A percentile compares a stretch with the other conserved stretches of the same genome.
phyloP scores from a whole-genome alignment of 2,888 invertebrate species.

The Oxyteleia sp. region DNA sequence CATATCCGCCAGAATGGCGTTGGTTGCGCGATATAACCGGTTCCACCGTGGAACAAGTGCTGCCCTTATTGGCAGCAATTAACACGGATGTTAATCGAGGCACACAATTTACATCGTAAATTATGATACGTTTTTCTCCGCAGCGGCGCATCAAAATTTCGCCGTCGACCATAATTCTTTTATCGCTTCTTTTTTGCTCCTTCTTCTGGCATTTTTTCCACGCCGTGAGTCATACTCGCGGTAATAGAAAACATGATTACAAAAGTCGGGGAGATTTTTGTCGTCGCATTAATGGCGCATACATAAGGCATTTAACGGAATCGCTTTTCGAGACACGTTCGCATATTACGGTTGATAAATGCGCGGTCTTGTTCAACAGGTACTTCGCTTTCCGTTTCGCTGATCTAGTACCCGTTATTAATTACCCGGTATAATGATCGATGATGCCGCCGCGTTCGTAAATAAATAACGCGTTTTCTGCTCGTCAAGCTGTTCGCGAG shows the following conservation, averaged over 20 bases:
- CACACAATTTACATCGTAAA: conserved; percentile 75
- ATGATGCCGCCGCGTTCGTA: conserved; percentile 48
- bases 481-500: conserved; percentile 61
- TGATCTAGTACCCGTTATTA: conserved; percentile 72
- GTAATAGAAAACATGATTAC: not conserved
- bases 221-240: not conserved
- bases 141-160: no score
- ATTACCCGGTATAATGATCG: conserved; percentile 71
- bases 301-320: conserved; percentile 61
- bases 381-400: conserved; percentile 70
- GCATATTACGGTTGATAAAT: conserved; percentile 63
- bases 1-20: conserved; percentile 86
- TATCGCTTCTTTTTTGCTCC: no score
- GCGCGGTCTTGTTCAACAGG: conserved; percentile 69
- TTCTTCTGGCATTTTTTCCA: no score
- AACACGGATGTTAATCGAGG: conserved; percentile 54
- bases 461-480: conserved; percentile 68
- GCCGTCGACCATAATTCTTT: no score
- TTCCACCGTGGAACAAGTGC: conserved; percentile 51
- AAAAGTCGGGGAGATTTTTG: conserved; percentile 33
- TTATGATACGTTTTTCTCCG: conserved; percentile 41
- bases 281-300: conserved; percentile 48
- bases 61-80: conserved; percentile 64
- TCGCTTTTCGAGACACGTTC: conserved; percentile 60
- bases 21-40: conserved; percentile 68